phyloP scores from a whole-genome alignment of 2,797 vertebrate genomes.

The Argentina silus region DNA sequence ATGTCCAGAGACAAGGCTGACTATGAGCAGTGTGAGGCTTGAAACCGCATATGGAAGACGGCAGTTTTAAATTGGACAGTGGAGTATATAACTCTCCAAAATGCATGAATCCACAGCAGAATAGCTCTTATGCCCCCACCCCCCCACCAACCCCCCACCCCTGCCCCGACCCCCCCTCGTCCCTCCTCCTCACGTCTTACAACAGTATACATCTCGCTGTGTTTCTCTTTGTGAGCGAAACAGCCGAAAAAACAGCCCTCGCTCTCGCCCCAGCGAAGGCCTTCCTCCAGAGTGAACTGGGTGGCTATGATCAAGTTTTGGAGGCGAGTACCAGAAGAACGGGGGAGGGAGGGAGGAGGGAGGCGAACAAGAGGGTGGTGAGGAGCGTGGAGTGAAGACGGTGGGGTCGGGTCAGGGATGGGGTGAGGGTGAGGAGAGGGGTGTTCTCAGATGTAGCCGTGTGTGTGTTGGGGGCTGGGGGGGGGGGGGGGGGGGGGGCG shows the following conservation, averaged over 20 bases:
- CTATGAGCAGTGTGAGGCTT: slow-evolving; percentile 50
- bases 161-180: not conserved
- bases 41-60: slow-evolving; percentile 68
- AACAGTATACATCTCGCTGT: not conserved
- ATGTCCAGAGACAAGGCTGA: slow-evolving; percentile 54
- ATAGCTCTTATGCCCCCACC: slow-evolving; percentile 15
- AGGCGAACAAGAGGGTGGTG: too few relatives aligned
- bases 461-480: slow-evolving; percentile 7
- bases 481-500: slow-evolving; percentile 16
- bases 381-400: too few relatives aligned
- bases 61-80: slow-evolving; percentile 67
- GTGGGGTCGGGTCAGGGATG: slow-evolving; percentile 1
- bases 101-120: slow-evolving; percentile 67
- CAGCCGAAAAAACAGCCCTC: slow-evolving; percentile 40
- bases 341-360: not conserved
- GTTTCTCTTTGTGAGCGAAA: slow-evolving; percentile 12
- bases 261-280: slow-evolving; percentile 28
- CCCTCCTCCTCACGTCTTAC: not conserved
- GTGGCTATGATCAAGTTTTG: slow-evolving; percentile 7
- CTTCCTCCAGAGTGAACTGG: not conserved
- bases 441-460: not conserved
- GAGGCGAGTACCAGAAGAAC: slow-evolving; percentile 23
- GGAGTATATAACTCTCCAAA: slow-evolving; percentile 64
- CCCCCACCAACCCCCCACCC: not conserved
- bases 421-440: not conserved